Evolutionary conservation across 2,797 vertebrate species (phyloP), one percentile per base, ranked within the genome.

Genomic region (Coendou prehensilis): DNA sequence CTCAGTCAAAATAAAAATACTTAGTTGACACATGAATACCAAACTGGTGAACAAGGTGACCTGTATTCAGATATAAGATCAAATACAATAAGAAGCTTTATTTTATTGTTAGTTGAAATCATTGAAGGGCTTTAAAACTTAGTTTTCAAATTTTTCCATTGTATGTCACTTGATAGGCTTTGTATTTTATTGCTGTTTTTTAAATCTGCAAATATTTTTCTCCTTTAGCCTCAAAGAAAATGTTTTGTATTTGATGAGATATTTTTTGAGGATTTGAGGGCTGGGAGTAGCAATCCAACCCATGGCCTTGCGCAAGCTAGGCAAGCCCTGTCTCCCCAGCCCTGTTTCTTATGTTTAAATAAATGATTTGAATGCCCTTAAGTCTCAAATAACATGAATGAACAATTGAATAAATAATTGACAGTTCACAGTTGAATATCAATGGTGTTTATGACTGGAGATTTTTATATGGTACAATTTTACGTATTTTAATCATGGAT

Each of bases 1-100:
- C 14, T 93, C 75, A 93, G 1, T 95, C 75, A 75, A 81, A 96
- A 78, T 96, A 96, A 96, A 94, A 97, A 96, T 93, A 54, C 14
- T 91, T 94, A 92, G 47, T 64, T 95, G 84, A 79, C 5, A 9
- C 76, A 67, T 64, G 59, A 71, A 93, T 95, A 47, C 37, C 41
- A 95, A 52, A 87, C 26, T 91, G 93, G 97, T 97, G 22, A 84
- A 89, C 88, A 73, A 73, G 37, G 52, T 52, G 5, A 8, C 88
- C 91, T 47, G 2, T 97, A 28, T 90, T 85, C 26, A 85, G 26
- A 94, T 91, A 59, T 33, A 64, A 92, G 85, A 30, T 64, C 0
- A 0, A 86, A 6, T 96, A 93, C 50, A 93, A 4, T 95, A 47
- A 79, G 67, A 73, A 13, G 73, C 14, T 91, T 56, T 67, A 61